Evolutionary conservation across 92 coral and sea anemone genomes (phyloP).

Genomic region (Zoanthus solanderi): DNA sequence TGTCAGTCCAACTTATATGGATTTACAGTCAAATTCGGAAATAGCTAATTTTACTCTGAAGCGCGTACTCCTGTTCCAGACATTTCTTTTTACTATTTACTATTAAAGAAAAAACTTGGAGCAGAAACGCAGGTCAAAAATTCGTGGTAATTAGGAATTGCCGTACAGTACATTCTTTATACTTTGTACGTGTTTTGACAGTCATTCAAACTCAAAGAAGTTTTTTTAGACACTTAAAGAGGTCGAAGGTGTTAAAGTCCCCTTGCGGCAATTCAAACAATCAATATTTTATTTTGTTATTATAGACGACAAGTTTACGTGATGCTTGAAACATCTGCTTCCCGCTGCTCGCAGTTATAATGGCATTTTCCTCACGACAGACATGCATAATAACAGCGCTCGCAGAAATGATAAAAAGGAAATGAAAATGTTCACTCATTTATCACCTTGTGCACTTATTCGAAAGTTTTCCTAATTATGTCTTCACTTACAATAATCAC

Average conservation of each 20-base stretch:
- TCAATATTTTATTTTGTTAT: constrained; percentile 2
- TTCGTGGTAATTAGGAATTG: no score
- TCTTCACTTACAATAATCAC: neutral
- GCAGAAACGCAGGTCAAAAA: no score
- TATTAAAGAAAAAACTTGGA: no score
- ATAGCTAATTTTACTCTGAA: no score
- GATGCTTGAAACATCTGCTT: constrained; percentile 8
- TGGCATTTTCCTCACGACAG: constrained; percentile 32
- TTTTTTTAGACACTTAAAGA: neutral
- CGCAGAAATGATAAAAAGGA: constrained; percentile 1
- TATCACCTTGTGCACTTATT: neutral
- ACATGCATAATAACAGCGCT: neutral
- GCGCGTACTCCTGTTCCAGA: no score
- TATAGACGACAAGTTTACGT: neutral
- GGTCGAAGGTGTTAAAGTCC: neutral
- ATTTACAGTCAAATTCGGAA: no score
- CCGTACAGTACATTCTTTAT: no score
- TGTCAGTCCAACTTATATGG: no score
- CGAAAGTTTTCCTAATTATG: neutral
- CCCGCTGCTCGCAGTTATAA: neutral
- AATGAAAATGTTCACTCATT: neutral
- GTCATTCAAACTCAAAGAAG: neutral
- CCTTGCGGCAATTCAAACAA: neutral
- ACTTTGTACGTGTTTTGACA: no score
- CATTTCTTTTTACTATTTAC: no score